Evolutionary conservation across 2,797 vertebrate species (phyloP), one percentile per base, ranked within the genome.

Genomic region (Myotis findleyi): DNA sequence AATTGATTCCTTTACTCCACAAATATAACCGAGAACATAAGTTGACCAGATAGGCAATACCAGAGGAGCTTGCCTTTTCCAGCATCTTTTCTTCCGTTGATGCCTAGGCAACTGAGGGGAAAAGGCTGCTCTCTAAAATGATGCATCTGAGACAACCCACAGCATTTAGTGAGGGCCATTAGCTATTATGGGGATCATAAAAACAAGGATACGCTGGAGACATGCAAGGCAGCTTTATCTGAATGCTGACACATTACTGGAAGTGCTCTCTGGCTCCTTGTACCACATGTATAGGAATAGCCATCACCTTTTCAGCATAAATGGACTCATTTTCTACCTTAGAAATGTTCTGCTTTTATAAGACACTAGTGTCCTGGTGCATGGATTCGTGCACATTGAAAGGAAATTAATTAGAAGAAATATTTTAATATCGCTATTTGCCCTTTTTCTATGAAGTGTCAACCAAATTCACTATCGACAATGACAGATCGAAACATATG

Each of bases 181-280:
- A 9, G 25, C 30, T 44, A n/a, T 2, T 21, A 4, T 12, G 44
- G 23, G 30, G 38, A 36, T 64, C 33, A 7, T 72, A 51, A 44
- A 79, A 72, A 6, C 7, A 27, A 47, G 1, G 13, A 7, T 41
- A 2, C 2, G 2, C 36, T 13, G 23, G 25, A 44, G 44, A 5
- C 33, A 18, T 3, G 5, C n/a, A 3, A 10, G 44, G 17, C 4
- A 0, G 51, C 14, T 25, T 49, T 33, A 55, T 23, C 36, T 23
- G 53, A 64, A 33, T 23, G 47, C 4, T 1, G 71, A 49, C 9
- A 3, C 1, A 0, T 44, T 9, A 36, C 27, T 3, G 1, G 8
- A 1, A n/a, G 25, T 49, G 6, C 36, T 36, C 0, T 30, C 11
- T 13, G 33, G 10, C 5, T 8, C 44, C 38, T 41, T 0, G 1